Evolutionary conservation across 2,888 invertebrate genomes (phyloP).

Genomic region (Apotomis betuletana): DNA sequence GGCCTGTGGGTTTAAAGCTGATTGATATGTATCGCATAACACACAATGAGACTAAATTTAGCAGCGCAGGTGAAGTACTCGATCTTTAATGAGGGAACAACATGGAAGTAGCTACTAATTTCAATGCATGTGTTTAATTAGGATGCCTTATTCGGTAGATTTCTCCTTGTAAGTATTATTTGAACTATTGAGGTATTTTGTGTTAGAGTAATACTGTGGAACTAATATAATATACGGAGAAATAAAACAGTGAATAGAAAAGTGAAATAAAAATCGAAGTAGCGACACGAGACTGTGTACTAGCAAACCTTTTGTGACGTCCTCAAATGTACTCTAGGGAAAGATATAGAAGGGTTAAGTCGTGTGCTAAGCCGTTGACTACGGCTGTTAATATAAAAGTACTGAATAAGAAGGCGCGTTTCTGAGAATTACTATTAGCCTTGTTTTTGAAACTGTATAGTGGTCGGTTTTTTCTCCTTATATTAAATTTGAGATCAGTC

Average conservation of each 20-base stretch:
- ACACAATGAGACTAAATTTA: conserved; percentile 81
- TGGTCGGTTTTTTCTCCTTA: background rate
- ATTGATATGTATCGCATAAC: conserved; percentile 70
- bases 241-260: background rate
- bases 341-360: conserved; percentile 38
- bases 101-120: conserved; percentile 15
- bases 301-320: conserved; percentile 25
- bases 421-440: conserved; percentile 1
- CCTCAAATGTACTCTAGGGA: conserved; percentile 28
- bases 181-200: background rate
- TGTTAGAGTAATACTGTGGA: too few species aligned
- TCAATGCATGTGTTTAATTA: background rate
- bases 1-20: conserved; percentile 50
- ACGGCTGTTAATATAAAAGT: conserved; percentile 25
- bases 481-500: background rate
- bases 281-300: background rate
- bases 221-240: too few species aligned
- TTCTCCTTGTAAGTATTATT: background rate
- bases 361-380: conserved; percentile 39
- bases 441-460: background rate
- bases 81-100: conserved; percentile 62
- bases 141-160: background rate
- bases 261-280: conserved; percentile 9
- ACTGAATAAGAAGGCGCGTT: conserved; percentile 33
- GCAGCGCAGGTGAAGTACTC: conserved; percentile 68